Base-by-base conservation (phyloP, 2,888 invertebrate genomes). In the Campoletis raptor region DNA sequence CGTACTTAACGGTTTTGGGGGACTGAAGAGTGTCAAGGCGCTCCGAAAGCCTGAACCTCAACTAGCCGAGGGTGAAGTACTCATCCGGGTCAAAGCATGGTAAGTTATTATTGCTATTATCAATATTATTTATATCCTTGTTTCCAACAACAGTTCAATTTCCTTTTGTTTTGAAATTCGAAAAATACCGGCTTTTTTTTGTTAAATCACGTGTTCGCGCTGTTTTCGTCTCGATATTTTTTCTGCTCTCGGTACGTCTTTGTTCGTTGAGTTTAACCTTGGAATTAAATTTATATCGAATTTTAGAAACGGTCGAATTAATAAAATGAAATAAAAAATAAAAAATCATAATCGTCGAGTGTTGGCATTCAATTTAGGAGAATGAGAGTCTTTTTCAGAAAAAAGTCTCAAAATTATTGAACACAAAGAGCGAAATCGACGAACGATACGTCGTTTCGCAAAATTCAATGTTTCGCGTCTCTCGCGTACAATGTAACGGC, bases 1-100 rank as follows among this genome's bases (percentile, higher is more conserved):
- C 91, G 97, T 98, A 88, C 96, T 98, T 90, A 97, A 97, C 89
- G 97, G 97, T 91, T 98, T 98, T 95, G 98, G 98, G 61, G 98
- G 98, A 66, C 95, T 98, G 87, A 98, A 98, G 94, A 96, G 97
- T 93, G 97, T 98, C 90, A 98, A 98, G 95, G 96, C 97, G 89
- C 95, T 97, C 92, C 97, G 97, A 94, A 97, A 97, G 93, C 97
- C 97, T 40, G 97, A 97, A 94, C 97, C 97, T 61, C 95, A 96
- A 90, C 93, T 96, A 81, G 95, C 95, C 90, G 96, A 97, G 93
- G 97, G 97, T 91, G 97, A 98, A 94, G 97, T 98, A 88, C 95
- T 98, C 85, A 97, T 98, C 92, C 96, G 97, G 90, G 97, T 98
- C 82, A 97, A 97, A 94, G 97, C 98, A 92, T 98, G 98, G 98